phyloP scores from a whole-genome alignment of 1,140 invertebrate genomes.

The Drosophila asahinai region DNA sequence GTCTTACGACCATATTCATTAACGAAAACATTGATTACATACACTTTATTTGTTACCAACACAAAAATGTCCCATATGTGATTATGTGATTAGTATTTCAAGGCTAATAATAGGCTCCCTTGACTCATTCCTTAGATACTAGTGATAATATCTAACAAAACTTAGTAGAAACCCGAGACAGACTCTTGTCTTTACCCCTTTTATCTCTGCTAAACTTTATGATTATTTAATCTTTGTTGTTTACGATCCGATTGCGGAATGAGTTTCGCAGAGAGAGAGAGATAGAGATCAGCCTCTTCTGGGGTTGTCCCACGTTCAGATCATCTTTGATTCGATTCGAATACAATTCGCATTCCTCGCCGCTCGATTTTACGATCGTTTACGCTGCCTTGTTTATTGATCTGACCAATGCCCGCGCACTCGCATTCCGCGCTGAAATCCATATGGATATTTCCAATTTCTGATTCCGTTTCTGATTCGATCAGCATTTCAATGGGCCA shows the following conservation, averaged over 20 bases:
- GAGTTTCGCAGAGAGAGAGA: not conserved
- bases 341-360: slow-evolving; percentile 32
- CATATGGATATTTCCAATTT: slow-evolving; percentile 61
- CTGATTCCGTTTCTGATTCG: slow-evolving; percentile 62
- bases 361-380: slow-evolving; percentile 41
- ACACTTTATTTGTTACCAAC: not conserved
- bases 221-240: not conserved
- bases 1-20: not conserved
- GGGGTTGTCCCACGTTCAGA: slow-evolving; percentile 1
- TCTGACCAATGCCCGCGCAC: slow-evolving; percentile 38
- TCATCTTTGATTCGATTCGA: slow-evolving; percentile 25
- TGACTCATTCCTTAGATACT: too few species aligned
- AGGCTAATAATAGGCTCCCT: not conserved
- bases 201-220: not conserved
- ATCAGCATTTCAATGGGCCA: slow-evolving; percentile 65
- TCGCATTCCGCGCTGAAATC: slow-evolving; percentile 68
- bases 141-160: not conserved
- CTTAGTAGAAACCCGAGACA: too few species aligned
- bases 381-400: slow-evolving; percentile 47
- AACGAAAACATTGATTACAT: slow-evolving; percentile 5
- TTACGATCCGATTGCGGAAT: too few species aligned
- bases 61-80: not conserved
- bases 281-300: not conserved
- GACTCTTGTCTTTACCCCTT: not conserved
- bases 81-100: not conserved